Evolutionary conservation across 2,113 vertebrate species (phyloP).

Genomic region (Sinocyclocheilus anshuiensis): DNA sequence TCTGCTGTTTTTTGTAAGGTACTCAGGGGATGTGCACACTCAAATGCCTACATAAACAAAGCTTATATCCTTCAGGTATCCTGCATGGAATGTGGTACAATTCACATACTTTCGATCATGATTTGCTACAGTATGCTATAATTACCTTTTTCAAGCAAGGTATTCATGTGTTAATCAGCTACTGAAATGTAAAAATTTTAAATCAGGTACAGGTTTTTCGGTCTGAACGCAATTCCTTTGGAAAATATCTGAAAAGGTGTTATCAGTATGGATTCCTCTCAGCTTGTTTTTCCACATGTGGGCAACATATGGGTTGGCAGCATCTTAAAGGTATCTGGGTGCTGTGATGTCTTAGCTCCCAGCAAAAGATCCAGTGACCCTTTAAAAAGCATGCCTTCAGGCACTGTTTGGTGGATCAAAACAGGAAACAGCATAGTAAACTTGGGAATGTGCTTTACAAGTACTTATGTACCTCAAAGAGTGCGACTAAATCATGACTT

Average conservation of each 20-base stretch:
- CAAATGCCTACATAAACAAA: background rate
- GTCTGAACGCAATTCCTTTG: conserved; percentile 15
- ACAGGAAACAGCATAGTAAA: conserved; percentile 47
- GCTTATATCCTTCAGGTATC: background rate
- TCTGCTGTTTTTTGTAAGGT: background rate
- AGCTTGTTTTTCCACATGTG: conserved; percentile 44
- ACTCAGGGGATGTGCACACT: background rate
- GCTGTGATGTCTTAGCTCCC: conserved; percentile 10
- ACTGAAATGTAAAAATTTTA: background rate
- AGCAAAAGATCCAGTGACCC: background rate
- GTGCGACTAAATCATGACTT: background rate
- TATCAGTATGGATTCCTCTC: conserved; percentile 31
- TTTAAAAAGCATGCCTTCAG: conserved; percentile 27
- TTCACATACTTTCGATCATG: background rate
- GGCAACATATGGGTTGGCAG: conserved; percentile 43
- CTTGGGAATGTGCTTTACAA: conserved; percentile 37
- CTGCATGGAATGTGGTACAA: background rate
- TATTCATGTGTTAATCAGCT: background rate
- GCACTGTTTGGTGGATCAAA: conserved; percentile 28
- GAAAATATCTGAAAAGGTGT: conserved; percentile 34
- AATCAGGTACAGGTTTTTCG: conserved; percentile 46
- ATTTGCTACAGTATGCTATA: background rate
- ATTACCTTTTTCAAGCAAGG: background rate
- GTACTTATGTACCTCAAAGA: conserved; percentile 23
- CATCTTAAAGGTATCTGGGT: conserved; percentile 20